phyloP scores from a whole-genome alignment of 2,797 vertebrate species.

The Neomorphus geoffroyi region DNA sequence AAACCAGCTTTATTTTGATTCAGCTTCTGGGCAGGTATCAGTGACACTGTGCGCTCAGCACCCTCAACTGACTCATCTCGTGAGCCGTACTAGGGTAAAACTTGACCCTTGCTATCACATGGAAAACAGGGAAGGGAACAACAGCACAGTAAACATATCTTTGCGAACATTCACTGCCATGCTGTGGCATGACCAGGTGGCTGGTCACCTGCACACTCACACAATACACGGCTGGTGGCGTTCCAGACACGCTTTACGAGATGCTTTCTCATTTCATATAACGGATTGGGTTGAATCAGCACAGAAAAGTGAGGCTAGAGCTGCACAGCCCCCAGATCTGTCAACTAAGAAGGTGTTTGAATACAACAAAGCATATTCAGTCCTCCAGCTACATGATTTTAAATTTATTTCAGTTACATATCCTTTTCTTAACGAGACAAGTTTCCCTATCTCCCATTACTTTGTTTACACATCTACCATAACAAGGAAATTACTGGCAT shows the following conservation, averaged over 20 bases:
- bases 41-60: background rate
- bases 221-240: background rate
- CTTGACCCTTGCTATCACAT: background rate
- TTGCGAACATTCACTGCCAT: background rate
- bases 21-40: background rate
- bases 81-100: background rate
- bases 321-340: background rate
- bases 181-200: too few relatives aligned
- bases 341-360: background rate
- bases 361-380: background rate
- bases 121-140: background rate
- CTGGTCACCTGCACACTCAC: background rate
- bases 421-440: background rate
- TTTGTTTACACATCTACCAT: background rate
- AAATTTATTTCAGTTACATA: background rate
- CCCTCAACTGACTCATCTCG: background rate
- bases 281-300: background rate
- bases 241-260: background rate
- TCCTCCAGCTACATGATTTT: background rate
- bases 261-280: background rate
- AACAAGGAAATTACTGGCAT: background rate
- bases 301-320: background rate
- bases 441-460: background rate
- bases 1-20: background rate
- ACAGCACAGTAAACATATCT: background rate